phyloP scores from a whole-genome alignment of 2,888 invertebrate genomes.

The Exephanes ischioxanthus region DNA sequence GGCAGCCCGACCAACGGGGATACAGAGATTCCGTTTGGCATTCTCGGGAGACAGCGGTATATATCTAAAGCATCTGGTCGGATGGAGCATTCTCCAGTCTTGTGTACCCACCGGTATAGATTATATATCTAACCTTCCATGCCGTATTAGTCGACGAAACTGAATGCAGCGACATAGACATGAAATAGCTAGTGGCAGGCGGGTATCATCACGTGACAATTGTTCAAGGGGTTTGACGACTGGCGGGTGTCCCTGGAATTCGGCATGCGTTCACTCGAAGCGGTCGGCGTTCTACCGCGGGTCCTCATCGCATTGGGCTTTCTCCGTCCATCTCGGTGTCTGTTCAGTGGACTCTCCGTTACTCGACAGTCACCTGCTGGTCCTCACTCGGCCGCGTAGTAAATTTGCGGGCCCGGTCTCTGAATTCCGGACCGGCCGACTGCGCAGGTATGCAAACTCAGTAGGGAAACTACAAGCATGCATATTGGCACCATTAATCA shows the following conservation, averaged over 20 bases:
- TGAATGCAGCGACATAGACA: conserved; percentile 11
- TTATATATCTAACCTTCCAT: not conserved
- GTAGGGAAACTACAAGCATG: conserved; percentile 74
- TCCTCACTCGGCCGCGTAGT: conserved; percentile 63
- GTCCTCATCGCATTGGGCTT: not conserved
- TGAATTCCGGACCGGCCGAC: conserved; percentile 51
- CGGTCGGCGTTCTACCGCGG: conserved; percentile 36
- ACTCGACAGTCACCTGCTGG: conserved; percentile 53
- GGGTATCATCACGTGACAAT: conserved; percentile 36
- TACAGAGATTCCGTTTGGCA: conserved; percentile 80
- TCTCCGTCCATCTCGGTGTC: conserved; percentile 52
- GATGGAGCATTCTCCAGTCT: conserved; percentile 56
- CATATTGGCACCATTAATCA: conserved; percentile 81
- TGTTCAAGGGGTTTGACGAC: conserved; percentile 36
- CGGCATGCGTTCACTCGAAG: conserved; percentile 34
- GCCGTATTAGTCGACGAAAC: conserved; percentile 2
- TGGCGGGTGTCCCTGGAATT: conserved; percentile 40
- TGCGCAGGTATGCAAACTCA: conserved; percentile 52
- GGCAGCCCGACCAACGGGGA: conserved; percentile 75
- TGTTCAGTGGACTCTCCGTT: conserved; percentile 16
- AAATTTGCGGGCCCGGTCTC: conserved; percentile 63
- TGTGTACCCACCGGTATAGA: not conserved
- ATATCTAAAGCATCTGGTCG: conserved; percentile 71
- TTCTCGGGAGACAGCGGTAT: conserved; percentile 79
- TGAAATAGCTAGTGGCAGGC: conserved; percentile 16